phyloP scores from a whole-genome alignment of 2,888 invertebrate species.

The Harpagoxenus sublaevis region DNA sequence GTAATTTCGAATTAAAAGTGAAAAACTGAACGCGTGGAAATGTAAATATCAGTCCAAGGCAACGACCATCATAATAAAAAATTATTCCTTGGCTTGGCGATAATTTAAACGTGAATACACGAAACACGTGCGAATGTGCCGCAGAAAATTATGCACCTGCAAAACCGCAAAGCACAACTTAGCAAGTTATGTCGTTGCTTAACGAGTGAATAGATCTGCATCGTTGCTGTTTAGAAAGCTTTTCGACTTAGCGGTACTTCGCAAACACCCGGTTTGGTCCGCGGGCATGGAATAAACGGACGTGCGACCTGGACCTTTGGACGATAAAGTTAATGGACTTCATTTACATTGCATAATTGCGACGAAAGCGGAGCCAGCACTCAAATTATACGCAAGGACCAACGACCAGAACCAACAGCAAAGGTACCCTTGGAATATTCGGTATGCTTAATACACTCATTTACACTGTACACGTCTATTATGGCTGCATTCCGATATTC shows the following conservation, averaged over 20 bases:
- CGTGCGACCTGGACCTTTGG: slow-evolving; percentile 47
- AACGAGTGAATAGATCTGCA: slow-evolving; percentile 40
- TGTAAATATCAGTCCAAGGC: neutral
- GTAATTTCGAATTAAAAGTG: slow-evolving; percentile 38
- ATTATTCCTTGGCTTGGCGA: neutral
- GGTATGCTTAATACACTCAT: slow-evolving; percentile 40
- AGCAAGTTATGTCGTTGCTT: neutral
- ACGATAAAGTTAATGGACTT: slow-evolving; percentile 75
- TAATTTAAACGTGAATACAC: slow-evolving; percentile 45
- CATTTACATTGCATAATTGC: slow-evolving; percentile 77
- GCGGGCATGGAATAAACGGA: slow-evolving; percentile 41
- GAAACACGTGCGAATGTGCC: slow-evolving; percentile 50
- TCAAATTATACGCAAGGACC: slow-evolving; percentile 58
- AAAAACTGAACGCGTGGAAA: slow-evolving; percentile 22
- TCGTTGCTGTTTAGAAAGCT: slow-evolving; percentile 56
- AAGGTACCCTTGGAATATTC: slow-evolving; percentile 48
- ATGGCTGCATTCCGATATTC: no score
- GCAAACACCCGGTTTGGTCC: slow-evolving; percentile 68
- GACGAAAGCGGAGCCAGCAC: slow-evolving; percentile 43
- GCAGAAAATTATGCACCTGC: slow-evolving; percentile 36
- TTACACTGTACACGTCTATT: slow-evolving; percentile 21
- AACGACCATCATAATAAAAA: slow-evolving; percentile 6
- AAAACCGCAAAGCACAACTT: neutral
- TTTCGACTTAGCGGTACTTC: slow-evolving; percentile 76
- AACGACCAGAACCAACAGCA: slow-evolving; percentile 52